These are phyloP conservation scores for Drosophila sechellia DNA, from an alignment of 1,140 invertebrate species.

Conservation along the genomic window DNA sequence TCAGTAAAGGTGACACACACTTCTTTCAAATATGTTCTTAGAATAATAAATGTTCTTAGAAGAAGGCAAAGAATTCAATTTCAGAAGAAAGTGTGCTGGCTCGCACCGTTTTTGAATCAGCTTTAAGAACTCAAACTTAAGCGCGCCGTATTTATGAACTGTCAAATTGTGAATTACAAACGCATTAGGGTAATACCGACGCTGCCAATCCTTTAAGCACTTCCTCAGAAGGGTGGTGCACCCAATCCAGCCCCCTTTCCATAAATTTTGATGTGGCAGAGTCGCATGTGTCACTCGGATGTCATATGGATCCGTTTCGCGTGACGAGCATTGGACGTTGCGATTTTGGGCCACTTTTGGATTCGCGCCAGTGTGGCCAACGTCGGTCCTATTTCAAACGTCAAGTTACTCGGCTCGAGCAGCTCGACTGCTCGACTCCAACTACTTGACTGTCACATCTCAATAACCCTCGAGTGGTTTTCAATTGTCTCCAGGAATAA, in stretches of 20 bases:
- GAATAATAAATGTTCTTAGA: background rate
- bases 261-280: background rate
- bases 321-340: constrained; percentile 42
- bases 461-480: constrained; percentile 81
- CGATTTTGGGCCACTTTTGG: constrained; percentile 12
- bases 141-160: constrained; percentile 4
- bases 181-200: constrained; percentile 10
- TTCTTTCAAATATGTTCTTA: background rate
- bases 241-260: constrained; percentile 29
- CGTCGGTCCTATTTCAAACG: constrained; percentile 73
- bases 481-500: constrained; percentile 83
- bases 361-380: constrained; percentile 25
- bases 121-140: background rate
- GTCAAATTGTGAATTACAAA: constrained; percentile 10
- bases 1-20: constrained; percentile 9
- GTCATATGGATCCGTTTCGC: constrained; percentile 23
- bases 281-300: constrained; percentile 32
- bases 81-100: too few relatives aligned
- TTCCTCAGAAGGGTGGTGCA: background rate
- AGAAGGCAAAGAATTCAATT: too few relatives aligned
- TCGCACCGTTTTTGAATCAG: too few relatives aligned
- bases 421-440: constrained; percentile 46
- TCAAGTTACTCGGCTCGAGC: constrained; percentile 62
- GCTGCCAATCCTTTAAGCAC: constrained; percentile 25
- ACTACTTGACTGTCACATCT: constrained; percentile 81